Conservation (phyloP, 2,113 vertebrate species). For the Silurus glanis region DNA sequence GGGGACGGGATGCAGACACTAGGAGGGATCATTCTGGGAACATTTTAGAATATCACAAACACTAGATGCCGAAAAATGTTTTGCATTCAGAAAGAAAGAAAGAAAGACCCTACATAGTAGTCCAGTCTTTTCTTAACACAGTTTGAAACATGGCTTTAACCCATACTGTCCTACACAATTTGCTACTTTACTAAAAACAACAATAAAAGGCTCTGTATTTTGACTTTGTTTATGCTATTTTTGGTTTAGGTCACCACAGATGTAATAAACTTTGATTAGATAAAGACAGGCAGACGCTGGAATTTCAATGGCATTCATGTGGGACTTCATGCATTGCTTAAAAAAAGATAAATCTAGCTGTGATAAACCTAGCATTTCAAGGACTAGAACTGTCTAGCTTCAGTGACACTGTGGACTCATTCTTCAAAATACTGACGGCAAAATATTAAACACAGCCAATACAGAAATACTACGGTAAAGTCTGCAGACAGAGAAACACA, state of each 20-base stretch:
- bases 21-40: constrained; percentile 34
- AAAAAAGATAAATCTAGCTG: background rate
- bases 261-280: background rate
- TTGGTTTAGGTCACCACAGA: background rate
- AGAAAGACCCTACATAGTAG: background rate
- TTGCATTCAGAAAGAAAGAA: background rate
- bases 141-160: background rate
- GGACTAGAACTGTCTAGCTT: background rate
- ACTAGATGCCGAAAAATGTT: constrained; percentile 36
- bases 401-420: background rate
- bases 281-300: background rate
- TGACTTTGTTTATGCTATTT: background rate
- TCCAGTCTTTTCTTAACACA: constrained; percentile 2
- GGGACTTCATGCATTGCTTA: background rate
- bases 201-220: background rate
- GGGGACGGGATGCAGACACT: constrained; percentile 22
- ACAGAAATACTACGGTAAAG: background rate
- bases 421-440: background rate
- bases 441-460: constrained; percentile 9
- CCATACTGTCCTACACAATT: background rate
- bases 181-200: background rate
- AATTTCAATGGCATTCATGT: constrained; percentile 6
- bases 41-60: constrained; percentile 42
- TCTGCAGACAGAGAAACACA: background rate
- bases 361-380: background rate